Evolutionary conservation across 2,888 invertebrate species (phyloP).

Genomic region (Nomada lathburiana): DNA sequence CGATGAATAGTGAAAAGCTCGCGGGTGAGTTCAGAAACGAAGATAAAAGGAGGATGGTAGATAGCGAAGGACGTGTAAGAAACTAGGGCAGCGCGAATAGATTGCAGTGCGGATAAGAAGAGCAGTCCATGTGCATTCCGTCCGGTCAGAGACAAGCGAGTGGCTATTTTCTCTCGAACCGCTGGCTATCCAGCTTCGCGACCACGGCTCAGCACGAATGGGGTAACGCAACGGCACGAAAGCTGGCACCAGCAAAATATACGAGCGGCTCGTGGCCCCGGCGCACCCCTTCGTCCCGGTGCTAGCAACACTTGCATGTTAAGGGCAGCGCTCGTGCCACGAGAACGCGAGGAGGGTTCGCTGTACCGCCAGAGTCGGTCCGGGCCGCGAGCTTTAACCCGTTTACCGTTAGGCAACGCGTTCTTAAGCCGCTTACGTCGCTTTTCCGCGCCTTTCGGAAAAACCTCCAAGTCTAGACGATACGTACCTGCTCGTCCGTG

Average conservation of each 20-base stretch:
- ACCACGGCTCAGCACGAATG: slow-evolving; percentile 54
- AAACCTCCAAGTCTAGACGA: slow-evolving; percentile 41
- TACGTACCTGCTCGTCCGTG: slow-evolving; percentile 41
- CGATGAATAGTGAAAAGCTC: slow-evolving; percentile 35
- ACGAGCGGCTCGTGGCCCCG: slow-evolving; percentile 72
- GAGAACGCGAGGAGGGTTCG: slow-evolving; percentile 69
- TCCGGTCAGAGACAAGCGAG: slow-evolving; percentile 61
- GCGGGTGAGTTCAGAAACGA: slow-evolving; percentile 20
- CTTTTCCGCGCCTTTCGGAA: slow-evolving; percentile 33
- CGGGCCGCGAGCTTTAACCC: slow-evolving; percentile 59
- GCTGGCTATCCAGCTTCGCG: slow-evolving; percentile 52
- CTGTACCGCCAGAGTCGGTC: slow-evolving; percentile 54
- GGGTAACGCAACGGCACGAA: slow-evolving; percentile 68
- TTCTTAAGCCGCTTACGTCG: slow-evolving; percentile 63
- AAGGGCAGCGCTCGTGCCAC: slow-evolving; percentile 69
- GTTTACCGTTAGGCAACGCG: slow-evolving; percentile 57
- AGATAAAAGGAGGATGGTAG: slow-evolving; percentile 44
- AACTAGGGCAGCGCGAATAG: slow-evolving; percentile 66
- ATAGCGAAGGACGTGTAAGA: slow-evolving; percentile 37
- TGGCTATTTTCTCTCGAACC: slow-evolving; percentile 57
- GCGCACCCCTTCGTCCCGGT: slow-evolving; percentile 42
- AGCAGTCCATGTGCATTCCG: slow-evolving; percentile 54
- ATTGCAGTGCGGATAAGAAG: slow-evolving; percentile 56
- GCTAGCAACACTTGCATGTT: slow-evolving; percentile 71
- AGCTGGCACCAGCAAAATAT: slow-evolving; percentile 72